A percentile compares a stretch with the other conserved stretches of the same genome.
Conservation (phyloP, 2,888 invertebrate species). For the Ophonus ardosiacus region DNA sequence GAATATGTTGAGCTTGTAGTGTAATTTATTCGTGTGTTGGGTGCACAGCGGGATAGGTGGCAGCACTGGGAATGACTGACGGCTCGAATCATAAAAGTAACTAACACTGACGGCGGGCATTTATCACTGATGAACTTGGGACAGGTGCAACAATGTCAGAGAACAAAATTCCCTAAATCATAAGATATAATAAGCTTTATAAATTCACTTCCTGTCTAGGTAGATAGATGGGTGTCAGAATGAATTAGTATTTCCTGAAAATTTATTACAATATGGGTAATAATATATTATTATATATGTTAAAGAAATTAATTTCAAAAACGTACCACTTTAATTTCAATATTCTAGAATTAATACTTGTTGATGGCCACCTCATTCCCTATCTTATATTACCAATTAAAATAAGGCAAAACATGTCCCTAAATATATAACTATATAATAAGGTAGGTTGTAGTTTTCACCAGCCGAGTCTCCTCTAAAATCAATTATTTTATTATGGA, state of each 20-base stretch:
- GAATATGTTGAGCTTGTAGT: slow-evolving; percentile 32
- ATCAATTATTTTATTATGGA: no score
- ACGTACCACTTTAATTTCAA: no score
- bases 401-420: no score
- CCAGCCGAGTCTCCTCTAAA: no score
- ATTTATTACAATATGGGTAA: neutral
- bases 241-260: neutral
- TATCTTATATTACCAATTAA: no score
- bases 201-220: slow-evolving; percentile 5
- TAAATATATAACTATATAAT: no score
- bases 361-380: no score
- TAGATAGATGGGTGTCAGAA: neutral
- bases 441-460: no score
- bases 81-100: slow-evolving; percentile 58
- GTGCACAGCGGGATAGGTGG: slow-evolving; percentile 66
- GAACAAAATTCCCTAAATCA: neutral
- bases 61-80: slow-evolving; percentile 67
- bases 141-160: slow-evolving; percentile 32
- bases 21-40: slow-evolving; percentile 45
- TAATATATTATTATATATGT: no score
- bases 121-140: slow-evolving; percentile 33
- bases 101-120: slow-evolving; percentile 54
- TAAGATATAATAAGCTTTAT: neutral
- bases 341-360: no score
- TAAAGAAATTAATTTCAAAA: no score